Base-by-base conservation (phyloP, 2,797 vertebrate genomes). In the Sebastes nivosus region DNA sequence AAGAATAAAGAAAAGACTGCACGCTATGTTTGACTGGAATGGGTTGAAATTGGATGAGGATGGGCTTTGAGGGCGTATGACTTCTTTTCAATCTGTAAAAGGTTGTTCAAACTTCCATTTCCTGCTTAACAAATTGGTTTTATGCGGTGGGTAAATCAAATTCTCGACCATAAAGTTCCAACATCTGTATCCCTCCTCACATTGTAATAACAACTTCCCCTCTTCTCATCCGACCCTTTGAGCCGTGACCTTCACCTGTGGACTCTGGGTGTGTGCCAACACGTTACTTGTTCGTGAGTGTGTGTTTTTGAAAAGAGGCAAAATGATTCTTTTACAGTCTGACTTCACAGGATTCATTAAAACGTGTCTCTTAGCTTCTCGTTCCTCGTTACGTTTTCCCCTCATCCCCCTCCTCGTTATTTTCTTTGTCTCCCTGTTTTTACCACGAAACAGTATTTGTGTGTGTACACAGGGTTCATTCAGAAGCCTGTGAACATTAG, bases 401-500 rank as follows among this genome's bases (percentile, higher is more conserved):
- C 50, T 14, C 16, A 2, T 30, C 66, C 38, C 22, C 22, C 32
- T 77, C 59, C 61, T 55, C 5, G 6, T 82, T 86, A 68, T 84
- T 67, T 52, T 75, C 79, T 83, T 88, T 88, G 80, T 83, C 69
- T 71, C 9, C 22, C 42, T 58, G 25, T 82, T 74, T 86, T 88
- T 75, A 83, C 71, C 67, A 60, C 30, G 55, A 81, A 81, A 63
- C 61, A 5, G 52, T 18, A 22, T 82, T 55, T 84, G 75, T 82
- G 79, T 81, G 75, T 83, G 59, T 61, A 77, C 66, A 67, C 81
- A 61, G 70, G 4, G 38, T 69, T 87, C 57, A 82, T 88, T 85
- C 83, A 83, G 67, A 36, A 83, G 81, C 80, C 76, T 76, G 69
- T 86, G 84, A 87, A 86, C 81, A 63, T 46, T 46, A 46, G 42